Percentiles rank a stretch among this genome's conserved stretches.
Conservation (phyloP, 1,140 invertebrate species). For the Olivierus martensii region DNA sequence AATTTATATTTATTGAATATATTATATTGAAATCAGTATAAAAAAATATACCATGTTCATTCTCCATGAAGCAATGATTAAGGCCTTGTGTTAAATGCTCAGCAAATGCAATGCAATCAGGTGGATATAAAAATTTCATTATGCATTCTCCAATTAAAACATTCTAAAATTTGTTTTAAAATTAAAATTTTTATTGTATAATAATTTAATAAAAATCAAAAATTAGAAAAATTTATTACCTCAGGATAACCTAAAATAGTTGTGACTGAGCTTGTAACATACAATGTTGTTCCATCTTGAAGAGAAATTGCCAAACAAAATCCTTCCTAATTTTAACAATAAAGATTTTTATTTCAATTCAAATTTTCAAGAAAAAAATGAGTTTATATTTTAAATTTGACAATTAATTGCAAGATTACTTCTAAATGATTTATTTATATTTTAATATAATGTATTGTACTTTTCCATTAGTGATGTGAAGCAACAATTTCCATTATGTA, state of each 20-base stretch:
- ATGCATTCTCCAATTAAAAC: slow-evolving; percentile 74
- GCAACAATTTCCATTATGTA: too few species aligned
- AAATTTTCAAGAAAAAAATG: too few species aligned
- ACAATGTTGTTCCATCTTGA: slow-evolving; percentile 15
- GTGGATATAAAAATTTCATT: slow-evolving; percentile 68
- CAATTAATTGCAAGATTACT: too few species aligned
- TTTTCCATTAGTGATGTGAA: too few species aligned
- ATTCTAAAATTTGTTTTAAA: slow-evolving; percentile 34
- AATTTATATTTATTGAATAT: too few species aligned
- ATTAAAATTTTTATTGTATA: neutral
- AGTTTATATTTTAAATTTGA: too few species aligned
- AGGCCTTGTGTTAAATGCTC: slow-evolving; percentile 42
- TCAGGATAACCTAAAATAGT: slow-evolving; percentile 16
- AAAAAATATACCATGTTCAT: too few species aligned
- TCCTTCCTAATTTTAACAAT: slow-evolving; percentile 10
- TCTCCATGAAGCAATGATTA: slow-evolving; percentile 18
- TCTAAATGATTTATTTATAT: too few species aligned
- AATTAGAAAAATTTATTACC: neutral
- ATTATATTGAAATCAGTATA: too few species aligned
- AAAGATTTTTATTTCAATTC: too few species aligned
- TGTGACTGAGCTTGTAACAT: slow-evolving; percentile 9
- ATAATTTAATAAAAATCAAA: neutral
- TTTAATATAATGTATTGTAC: too few species aligned
- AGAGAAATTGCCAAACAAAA: slow-evolving; percentile 18
- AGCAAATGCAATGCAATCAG: slow-evolving; percentile 47